A percentile compares a stretch with the other conserved stretches of the same genome.
phyloP scores from a whole-genome alignment of 2,888 invertebrate species.

The Dioctria linearis region DNA sequence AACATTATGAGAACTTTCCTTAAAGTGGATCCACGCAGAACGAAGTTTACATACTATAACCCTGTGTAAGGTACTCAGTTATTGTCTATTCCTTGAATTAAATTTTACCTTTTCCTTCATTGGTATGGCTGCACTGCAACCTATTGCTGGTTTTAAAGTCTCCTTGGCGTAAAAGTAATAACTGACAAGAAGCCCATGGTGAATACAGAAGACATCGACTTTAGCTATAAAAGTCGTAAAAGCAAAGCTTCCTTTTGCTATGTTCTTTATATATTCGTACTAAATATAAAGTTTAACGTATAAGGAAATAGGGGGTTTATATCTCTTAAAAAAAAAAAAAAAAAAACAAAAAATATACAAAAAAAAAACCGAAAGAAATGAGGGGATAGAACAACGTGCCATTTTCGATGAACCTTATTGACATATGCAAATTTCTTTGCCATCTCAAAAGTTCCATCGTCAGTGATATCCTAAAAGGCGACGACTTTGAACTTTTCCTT shows the following conservation, averaged over 20 bases:
- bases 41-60: neutral
- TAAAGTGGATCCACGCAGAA: neutral
- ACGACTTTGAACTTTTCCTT: constrained; percentile 49
- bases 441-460: constrained; percentile 42
- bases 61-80: constrained; percentile 14
- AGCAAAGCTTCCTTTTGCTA: constrained; percentile 26
- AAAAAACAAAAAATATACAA: too few relatives aligned
- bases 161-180: constrained; percentile 30
- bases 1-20: neutral
- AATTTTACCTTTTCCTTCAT: constrained; percentile 10
- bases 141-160: neutral
- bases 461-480: constrained; percentile 51
- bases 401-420: constrained; percentile 45
- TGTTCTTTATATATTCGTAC: constrained; percentile 33
- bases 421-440: constrained; percentile 50
- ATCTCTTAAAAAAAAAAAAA: constrained; percentile 27
- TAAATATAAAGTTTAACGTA: constrained; percentile 9
- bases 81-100: constrained; percentile 38
- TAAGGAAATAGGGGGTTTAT: constrained; percentile 36
- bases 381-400: neutral
- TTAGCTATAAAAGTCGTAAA: constrained; percentile 43
- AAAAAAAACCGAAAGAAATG: too few relatives aligned
- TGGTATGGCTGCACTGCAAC: neutral
- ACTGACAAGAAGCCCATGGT: constrained; percentile 41
- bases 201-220: constrained; percentile 45